These are phyloP conservation scores for Zoanthus solanderi DNA, from an alignment of 92 coral and sea anemone species.

Conservation along the genomic window DNA sequence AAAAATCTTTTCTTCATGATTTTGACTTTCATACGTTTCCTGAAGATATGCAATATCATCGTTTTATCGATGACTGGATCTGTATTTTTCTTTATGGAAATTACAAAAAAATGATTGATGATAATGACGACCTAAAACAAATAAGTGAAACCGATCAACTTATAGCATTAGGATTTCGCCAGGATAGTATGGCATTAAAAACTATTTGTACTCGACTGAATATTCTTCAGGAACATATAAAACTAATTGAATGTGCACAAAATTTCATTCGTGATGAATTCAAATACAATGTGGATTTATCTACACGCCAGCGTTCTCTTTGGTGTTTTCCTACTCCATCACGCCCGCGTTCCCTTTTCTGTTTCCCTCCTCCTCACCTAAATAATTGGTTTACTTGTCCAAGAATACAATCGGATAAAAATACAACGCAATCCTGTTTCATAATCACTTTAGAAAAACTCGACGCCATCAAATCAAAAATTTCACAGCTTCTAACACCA, in stretches of 20 bases:
- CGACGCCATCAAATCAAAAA: not conserved
- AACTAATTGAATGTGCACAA: conserved; percentile 54
- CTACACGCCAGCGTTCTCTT: conserved; percentile 28
- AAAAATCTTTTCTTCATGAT: conserved; percentile 44
- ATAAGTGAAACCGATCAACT: conserved; percentile 33
- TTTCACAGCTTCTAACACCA: not conserved
- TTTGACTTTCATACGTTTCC: conserved; percentile 30
- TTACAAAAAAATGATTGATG: not conserved
- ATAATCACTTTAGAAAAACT: conserved; percentile 39
- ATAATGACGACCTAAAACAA: not conserved
- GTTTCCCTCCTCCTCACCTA: not conserved
- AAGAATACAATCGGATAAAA: not conserved
- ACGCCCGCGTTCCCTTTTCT: too few species aligned
- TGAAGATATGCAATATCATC: conserved; percentile 41
- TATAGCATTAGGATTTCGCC: conserved; percentile 54
- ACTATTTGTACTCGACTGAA: conserved; percentile 36
- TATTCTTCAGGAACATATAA: conserved; percentile 43
- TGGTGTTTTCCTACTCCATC: too few species aligned
- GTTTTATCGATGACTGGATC: conserved; percentile 41
- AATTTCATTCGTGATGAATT: conserved; percentile 59
- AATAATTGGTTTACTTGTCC: conserved; percentile 35
- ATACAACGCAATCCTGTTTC: not conserved
- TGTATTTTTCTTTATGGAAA: conserved; percentile 26
- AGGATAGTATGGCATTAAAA: conserved; percentile 25
- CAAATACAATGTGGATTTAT: conserved; percentile 50